phyloP scores from a whole-genome alignment of 2,113 vertebrate species.

The Mesembrinibis cayennensis region DNA sequence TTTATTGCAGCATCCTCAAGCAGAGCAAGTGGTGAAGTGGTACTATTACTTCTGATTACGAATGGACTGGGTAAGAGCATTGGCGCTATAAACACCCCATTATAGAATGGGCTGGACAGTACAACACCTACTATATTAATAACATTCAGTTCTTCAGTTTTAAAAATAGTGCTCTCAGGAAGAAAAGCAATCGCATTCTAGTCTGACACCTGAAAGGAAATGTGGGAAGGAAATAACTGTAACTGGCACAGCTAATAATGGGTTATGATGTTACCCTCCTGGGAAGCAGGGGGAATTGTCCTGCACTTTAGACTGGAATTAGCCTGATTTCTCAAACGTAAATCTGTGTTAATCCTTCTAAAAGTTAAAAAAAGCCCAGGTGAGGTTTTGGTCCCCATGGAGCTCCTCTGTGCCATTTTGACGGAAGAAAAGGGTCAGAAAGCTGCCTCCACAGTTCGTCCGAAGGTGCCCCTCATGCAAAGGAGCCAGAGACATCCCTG shows the following conservation, averaged over 20 bases:
- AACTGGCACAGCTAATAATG: conserved; percentile 51
- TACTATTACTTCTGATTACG: conserved; percentile 52
- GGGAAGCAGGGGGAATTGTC: background rate
- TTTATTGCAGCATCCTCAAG: conserved; percentile 52
- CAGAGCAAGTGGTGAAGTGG: conserved; percentile 29
- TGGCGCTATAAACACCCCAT: conserved; percentile 21
- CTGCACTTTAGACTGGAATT: conserved; percentile 12
- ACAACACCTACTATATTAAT: conserved; percentile 41
- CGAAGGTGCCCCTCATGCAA: background rate
- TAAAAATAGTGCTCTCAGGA: conserved; percentile 43
- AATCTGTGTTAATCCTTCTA: background rate
- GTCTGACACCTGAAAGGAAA: conserved; percentile 56
- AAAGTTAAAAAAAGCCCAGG: background rate
- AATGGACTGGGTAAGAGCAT: conserved; percentile 42
- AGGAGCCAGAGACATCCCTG: background rate
- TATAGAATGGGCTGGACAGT: conserved; percentile 1
- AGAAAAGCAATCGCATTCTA: conserved; percentile 28
- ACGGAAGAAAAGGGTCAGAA: background rate
- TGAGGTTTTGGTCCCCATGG: background rate
- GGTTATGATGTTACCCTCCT: conserved; percentile 25
- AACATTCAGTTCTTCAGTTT: conserved; percentile 8
- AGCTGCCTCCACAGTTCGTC: rapidly evolving
- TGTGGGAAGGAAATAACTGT: conserved; percentile 54
- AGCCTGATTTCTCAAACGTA: background rate
- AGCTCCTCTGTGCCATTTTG: background rate